phyloP scores from a whole-genome alignment of 2,888 invertebrate genomes.

The Ellobium chinense region DNA sequence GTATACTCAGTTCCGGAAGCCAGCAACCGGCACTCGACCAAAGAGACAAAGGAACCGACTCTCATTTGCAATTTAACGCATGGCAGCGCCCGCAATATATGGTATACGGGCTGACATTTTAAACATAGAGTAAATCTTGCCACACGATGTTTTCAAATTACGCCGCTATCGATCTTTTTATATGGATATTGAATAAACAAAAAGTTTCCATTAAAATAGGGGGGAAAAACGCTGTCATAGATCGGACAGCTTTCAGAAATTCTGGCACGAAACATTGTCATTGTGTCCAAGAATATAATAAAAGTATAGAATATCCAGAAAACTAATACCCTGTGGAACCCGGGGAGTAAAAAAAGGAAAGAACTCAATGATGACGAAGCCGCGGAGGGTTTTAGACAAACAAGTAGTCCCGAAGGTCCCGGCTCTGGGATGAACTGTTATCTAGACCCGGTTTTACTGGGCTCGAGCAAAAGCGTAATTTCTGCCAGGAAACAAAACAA shows the following conservation, averaged over 20 bases:
- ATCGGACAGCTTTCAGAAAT: neutral
- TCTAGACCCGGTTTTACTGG: neutral
- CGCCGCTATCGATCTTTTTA: constrained; percentile 25
- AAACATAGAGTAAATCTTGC: constrained; percentile 24
- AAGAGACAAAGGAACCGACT: constrained; percentile 29
- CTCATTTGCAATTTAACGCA: constrained; percentile 41
- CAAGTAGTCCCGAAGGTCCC: neutral
- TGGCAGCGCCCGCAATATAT: constrained; percentile 23
- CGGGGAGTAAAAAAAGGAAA: neutral
- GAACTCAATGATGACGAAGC: neutral
- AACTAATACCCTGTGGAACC: constrained; percentile 6
- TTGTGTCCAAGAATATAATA: neutral
- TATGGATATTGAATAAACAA: constrained; percentile 23
- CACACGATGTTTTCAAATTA: constrained; percentile 28
- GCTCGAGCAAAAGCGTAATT: constrained; percentile 1
- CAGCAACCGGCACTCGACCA: constrained; percentile 29
- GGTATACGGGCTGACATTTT: constrained; percentile 37
- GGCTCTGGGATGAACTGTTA: neutral
- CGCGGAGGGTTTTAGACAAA: neutral
- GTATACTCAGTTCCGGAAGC: constrained; percentile 37
- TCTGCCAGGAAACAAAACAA: too few species aligned
- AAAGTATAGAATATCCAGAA: neutral
- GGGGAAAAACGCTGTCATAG: neutral
- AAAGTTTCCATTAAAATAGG: neutral
- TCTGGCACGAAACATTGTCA: neutral